A percentile compares a stretch with the other conserved stretches of the same genome.
These are phyloP conservation scores for Amblyraja radiata DNA, from an alignment of 2,797 vertebrate genomes.

Conservation along the genomic window DNA sequence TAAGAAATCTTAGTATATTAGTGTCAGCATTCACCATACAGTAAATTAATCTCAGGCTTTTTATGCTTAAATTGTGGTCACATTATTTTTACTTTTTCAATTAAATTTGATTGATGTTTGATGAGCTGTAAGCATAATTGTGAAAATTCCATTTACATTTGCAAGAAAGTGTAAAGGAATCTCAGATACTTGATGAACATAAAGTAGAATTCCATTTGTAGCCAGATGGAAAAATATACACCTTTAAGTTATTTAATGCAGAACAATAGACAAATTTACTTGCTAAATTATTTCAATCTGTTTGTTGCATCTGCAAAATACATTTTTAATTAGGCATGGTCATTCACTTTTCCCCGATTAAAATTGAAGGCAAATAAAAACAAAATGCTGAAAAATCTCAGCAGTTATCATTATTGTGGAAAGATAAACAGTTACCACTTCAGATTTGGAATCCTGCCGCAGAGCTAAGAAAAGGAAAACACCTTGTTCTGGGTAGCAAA, in stretches of 20 bases:
- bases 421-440: too few relatives aligned
- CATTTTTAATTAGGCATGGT: not conserved
- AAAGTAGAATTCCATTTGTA: not conserved
- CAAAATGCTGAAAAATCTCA: too few relatives aligned
- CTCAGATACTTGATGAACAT: not conserved
- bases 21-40: not conserved
- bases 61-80: conserved; percentile 3
- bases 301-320: not conserved
- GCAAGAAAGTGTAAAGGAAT: not conserved
- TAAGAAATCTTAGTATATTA: not conserved
- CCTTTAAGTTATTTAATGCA: not conserved
- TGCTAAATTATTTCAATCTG: not conserved
- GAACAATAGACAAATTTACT: not conserved
- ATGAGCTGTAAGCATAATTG: not conserved
- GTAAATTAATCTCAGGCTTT: not conserved
- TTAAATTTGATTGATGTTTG: not conserved
- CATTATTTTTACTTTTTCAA: not conserved
- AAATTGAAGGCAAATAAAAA: not conserved
- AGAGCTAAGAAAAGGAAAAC: too few relatives aligned
- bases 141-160: not conserved
- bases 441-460: too few relatives aligned
- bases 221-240: not conserved
- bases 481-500: too few relatives aligned
- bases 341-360: not conserved
- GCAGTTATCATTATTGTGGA: too few relatives aligned